Evolutionary conservation across 2,797 vertebrate genomes (phyloP), one percentile per base, ranked within the genome.

Genomic region (Enteromius trimaculatus): DNA sequence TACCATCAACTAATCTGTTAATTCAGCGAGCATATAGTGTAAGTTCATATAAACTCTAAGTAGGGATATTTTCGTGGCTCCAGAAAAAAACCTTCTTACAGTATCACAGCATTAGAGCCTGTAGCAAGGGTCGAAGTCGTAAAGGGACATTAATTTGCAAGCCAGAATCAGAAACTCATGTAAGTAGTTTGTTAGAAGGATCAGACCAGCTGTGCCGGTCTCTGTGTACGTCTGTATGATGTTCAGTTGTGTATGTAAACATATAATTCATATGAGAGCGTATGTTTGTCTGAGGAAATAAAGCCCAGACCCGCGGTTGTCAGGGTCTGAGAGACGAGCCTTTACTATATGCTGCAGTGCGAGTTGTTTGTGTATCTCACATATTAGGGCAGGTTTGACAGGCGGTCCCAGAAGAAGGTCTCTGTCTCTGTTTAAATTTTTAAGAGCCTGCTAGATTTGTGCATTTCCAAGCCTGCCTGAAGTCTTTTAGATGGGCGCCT

Each of bases 361-460:
- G 91, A 87, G 84, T 88, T 93, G 92, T 93, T 95, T 94, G 87
- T 93, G 87, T 92, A 90, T 92, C 91, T 93, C 92, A 91, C 91
- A 92, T 94, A 94, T 91, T 90, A 91, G 90, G 92, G 95, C 90
- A 93, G 89, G 84, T 92, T 95, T 96, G 95, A 95, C 95, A 96
- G 95, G 87, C 87, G 84, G 89, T 96, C 95, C 95, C 94, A 37
- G 77, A 93, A 94, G 94, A 95, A 84, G 84, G 70, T 87, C 89
- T 91, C 83, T 51, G 81, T 86, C 83, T 89, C 86, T 92, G 90
- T 93, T 96, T 89, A 95, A 94, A 93, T 89, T 93, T 95, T 95
- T 91, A 95, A 92, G 92, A 93, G 92, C 81, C 89, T 91, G 86
- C 58, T 89, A 91, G 93, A 93, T 95, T 87, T 93, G 93, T 90